Evolutionary conservation across 2,797 vertebrate genomes (phyloP).

Genomic region (Micrastur ruficollis): DNA sequence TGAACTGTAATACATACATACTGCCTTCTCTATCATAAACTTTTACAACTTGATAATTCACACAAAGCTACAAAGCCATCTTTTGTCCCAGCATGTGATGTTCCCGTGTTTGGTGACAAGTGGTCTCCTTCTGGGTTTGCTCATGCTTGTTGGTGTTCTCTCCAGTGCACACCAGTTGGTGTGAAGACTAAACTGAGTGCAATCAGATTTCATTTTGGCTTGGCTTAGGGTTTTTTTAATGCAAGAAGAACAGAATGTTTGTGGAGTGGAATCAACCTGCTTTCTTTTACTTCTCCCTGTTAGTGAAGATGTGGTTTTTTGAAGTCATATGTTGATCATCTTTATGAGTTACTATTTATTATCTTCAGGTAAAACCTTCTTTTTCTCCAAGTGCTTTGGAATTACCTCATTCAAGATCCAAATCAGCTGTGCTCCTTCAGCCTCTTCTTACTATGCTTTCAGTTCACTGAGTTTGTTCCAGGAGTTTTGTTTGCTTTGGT

Average conservation of each 20-base stretch:
- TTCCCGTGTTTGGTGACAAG: background rate
- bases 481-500: constrained; percentile 33
- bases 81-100: background rate
- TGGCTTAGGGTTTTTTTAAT: background rate
- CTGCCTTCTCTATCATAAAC: background rate
- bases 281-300: background rate
- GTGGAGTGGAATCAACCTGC: background rate
- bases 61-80: background rate
- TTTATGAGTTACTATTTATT: background rate
- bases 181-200: background rate
- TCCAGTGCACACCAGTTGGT: background rate
- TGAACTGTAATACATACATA: background rate
- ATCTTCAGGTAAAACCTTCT: background rate
- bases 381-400: background rate
- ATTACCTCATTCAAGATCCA: background rate
- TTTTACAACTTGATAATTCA: background rate
- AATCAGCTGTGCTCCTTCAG: background rate
- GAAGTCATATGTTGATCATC: background rate
- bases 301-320: background rate
- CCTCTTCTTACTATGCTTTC: background rate
- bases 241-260: background rate
- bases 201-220: background rate
- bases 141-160: background rate
- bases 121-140: background rate
- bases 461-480: background rate